Conservation (phyloP, 2,888 invertebrate species). For the Andricus curvator region DNA sequence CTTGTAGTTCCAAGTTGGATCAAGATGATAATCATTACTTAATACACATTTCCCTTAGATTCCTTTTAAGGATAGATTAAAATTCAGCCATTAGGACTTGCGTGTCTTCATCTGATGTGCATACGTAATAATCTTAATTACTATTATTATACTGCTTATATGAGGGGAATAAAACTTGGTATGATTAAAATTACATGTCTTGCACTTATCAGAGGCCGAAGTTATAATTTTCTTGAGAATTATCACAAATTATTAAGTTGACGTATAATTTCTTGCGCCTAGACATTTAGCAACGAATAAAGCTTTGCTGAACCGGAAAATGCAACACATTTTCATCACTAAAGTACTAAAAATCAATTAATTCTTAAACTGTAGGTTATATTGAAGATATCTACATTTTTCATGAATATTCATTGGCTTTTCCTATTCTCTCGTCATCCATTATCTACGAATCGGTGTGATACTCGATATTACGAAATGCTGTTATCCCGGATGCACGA, state of each 20-base stretch:
- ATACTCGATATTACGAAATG: constrained; percentile 18
- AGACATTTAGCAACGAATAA: neutral
- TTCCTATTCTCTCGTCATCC: neutral
- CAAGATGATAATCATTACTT: constrained; percentile 21
- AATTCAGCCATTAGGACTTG: constrained; percentile 28
- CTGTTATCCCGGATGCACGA: constrained; percentile 24
- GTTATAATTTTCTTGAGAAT: constrained; percentile 35
- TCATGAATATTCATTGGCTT: constrained; percentile 48
- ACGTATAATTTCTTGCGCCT: neutral
- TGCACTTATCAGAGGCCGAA: neutral
- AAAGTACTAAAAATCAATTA: neutral
- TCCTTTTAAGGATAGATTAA: constrained; percentile 20
- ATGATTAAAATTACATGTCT: constrained; percentile 35
- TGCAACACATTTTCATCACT: neutral
- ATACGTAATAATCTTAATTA: constrained; percentile 32
- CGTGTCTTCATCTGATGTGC: constrained; percentile 38
- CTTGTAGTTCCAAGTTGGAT: neutral
- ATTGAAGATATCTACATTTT: constrained; percentile 46
- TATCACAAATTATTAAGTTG: constrained; percentile 14
- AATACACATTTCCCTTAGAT: neutral
- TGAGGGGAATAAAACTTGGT: constrained; percentile 18
- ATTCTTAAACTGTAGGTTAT: neutral
- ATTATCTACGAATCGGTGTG: constrained; percentile 4
- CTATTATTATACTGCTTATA: constrained; percentile 23
- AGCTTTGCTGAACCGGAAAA: neutral